These are phyloP conservation scores for Halocynthia roretzi DNA, from an alignment of 23 tunicate genomes.

Conservation along the genomic window DNA sequence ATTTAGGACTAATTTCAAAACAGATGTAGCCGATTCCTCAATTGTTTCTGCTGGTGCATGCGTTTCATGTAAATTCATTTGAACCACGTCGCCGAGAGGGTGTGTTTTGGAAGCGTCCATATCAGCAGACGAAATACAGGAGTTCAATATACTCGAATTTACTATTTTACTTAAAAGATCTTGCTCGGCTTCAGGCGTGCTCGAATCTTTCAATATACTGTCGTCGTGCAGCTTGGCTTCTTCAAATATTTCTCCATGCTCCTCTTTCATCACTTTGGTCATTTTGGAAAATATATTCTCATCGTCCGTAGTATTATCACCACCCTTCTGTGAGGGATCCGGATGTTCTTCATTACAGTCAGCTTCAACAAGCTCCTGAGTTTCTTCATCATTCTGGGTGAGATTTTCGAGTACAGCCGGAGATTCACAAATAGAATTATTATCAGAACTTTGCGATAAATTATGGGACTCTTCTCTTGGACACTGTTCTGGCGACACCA, in stretches of 20 bases:
- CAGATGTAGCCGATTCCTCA: too few relatives aligned
- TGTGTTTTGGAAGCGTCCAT: too few relatives aligned
- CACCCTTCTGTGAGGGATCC: not conserved
- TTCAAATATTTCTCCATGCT: not conserved
- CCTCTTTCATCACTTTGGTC: not conserved
- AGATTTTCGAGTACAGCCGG: not conserved
- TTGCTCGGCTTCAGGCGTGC: too few relatives aligned
- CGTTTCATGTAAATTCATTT: too few relatives aligned
- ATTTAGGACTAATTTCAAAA: not conserved
- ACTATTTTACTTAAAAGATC: too few relatives aligned
- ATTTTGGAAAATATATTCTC: conserved; percentile 12
- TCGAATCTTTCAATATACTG: too few relatives aligned
- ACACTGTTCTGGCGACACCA: too few relatives aligned
- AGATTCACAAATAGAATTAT: not conserved
- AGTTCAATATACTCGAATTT: too few relatives aligned
- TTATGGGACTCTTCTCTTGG: not conserved
- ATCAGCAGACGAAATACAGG: too few relatives aligned
- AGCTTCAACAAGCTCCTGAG: not conserved
- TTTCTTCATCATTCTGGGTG: not conserved
- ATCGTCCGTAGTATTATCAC: not conserved
- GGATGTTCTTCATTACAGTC: not conserved
- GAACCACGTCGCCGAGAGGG: too few relatives aligned
- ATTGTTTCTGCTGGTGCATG: too few relatives aligned
- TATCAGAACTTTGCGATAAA: not conserved
- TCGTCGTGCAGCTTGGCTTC: too few relatives aligned